Evolutionary conservation across 2,888 invertebrate species (phyloP), one percentile per base, ranked within the genome.

Genomic region (Acleris emargana): DNA sequence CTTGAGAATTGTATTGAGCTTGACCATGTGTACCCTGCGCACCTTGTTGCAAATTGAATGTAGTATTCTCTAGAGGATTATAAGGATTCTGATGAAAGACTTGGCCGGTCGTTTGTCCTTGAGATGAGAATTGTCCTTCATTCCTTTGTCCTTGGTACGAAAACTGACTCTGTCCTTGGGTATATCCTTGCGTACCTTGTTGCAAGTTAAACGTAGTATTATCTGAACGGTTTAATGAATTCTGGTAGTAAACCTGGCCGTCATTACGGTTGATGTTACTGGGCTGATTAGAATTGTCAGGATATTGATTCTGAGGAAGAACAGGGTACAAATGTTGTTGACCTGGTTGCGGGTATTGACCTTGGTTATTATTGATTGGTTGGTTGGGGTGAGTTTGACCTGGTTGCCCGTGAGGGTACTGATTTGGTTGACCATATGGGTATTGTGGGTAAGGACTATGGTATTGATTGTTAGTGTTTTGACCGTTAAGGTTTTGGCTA

Each of bases 181-280:
- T 42, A 13, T 42, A 53, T 16, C 59, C 64, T 20, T 47, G 54
- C 3, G 20, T 28, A 2, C 64, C 64, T 60, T 60, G 59, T 22
- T 66, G 66, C 9, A 66, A 20, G 51, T 66, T 66, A 38, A 57
- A 61, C 16, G 66, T 61, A 6, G 17, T 25, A 45, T 66, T 57
- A 16, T 57, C 61, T 7, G 60, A 45, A 17, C 60, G 66, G 13
- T 66, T 66, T 18, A 61, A 47, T 11, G 50, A 11, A 43, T 38
- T 55, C 38, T 66, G 61, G 47, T 64, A 61, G 17, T 38, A 58
- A 17, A 70, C 58, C 25, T 76, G 74, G 20, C 68, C 69, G 5
- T 68, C 70, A 28, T 68, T 66, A 18, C 32, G 9, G 32, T 38
- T 38, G 38, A 42, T 42, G 38, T 70, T 69, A 3, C 20, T 69